These are phyloP conservation scores for Melinaea menophilus DNA, from an alignment of 2,888 invertebrate genomes.

Conservation along the genomic window DNA sequence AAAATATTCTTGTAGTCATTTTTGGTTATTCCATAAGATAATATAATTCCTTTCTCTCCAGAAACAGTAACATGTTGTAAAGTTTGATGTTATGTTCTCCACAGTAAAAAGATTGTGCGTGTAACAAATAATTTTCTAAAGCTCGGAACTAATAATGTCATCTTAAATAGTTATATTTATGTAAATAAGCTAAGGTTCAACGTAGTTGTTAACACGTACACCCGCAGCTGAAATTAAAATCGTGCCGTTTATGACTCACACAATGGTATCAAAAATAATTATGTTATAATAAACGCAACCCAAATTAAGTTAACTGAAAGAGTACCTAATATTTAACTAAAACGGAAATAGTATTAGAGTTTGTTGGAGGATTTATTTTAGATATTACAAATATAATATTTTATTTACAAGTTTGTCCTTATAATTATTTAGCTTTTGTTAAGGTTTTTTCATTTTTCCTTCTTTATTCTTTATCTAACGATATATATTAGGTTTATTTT, in stretches of 20 bases:
- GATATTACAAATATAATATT: too few relatives aligned
- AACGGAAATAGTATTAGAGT: conserved; percentile 5
- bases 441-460: too few relatives aligned
- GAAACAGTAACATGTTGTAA: too few relatives aligned
- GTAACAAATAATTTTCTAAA: conserved; percentile 17
- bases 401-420: too few relatives aligned
- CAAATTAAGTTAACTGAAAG: neutral
- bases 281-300: neutral
- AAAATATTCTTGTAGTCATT: too few relatives aligned
- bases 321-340: conserved; percentile 13
- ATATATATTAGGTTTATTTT: too few relatives aligned
- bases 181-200: conserved; percentile 52
- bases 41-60: too few relatives aligned
- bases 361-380: too few relatives aligned
- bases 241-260: conserved; percentile 58
- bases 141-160: conserved; percentile 52
- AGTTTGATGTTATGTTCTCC: neutral
- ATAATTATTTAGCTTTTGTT: too few relatives aligned
- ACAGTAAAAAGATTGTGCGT: conserved; percentile 13
- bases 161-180: conserved; percentile 59
- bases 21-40: too few relatives aligned
- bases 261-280: conserved; percentile 18
- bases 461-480: too few relatives aligned
- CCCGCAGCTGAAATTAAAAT: conserved; percentile 59
- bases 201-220: conserved; percentile 53